Base-by-base conservation (phyloP, 2,888 invertebrate genomes). In the Griposia aprilina region DNA sequence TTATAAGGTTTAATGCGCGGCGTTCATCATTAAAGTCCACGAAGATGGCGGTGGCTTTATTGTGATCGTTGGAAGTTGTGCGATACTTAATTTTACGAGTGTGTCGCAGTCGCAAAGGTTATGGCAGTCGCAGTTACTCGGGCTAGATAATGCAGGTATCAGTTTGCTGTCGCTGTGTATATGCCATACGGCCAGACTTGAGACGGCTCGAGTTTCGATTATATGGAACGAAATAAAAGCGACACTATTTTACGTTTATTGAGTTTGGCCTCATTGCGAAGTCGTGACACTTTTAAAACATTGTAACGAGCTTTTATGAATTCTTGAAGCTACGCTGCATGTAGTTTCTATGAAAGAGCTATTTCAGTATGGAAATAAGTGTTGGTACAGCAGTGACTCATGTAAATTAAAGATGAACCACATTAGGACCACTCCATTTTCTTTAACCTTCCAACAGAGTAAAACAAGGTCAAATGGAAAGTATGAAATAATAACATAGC, bases 81-180 rank as follows among this genome's bases (percentile, higher is more conserved):
- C 76, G 70, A 68, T 76, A 80, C 68, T 80, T 73, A 69, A 80
- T 67, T 86, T 84, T 82, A 86, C 74, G 82, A 80, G 41, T n/a
- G 76, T 79, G 73, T 85, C 60, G 69, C 57, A 59, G 76, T 82
- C 69, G 72, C 72, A 74, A 72, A 78, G 76, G 79, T 85, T 82
- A 84, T 82, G 67, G 72, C 74, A 75, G 76, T 70, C 63, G 76
- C 68, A 75, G 83, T 83, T 83, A 78, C 71, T 74, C 69, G 68
- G 2, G 78, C 74, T 78, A 83, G 86, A 83, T 85, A 85, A 73
- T 76, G 41, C 76, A 68, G 74, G 75, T 85, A 83, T 76, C 78
- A 74, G 66, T 78, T 85, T 62, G 57, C 74, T 48, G 55, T 73
- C 30, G 63, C 48, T 60, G 66, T 77, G 50, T 60, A 59, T 74